Evolutionary conservation across 2,888 invertebrate genomes (phyloP).

Genomic region (Camptogramma bilineatum): DNA sequence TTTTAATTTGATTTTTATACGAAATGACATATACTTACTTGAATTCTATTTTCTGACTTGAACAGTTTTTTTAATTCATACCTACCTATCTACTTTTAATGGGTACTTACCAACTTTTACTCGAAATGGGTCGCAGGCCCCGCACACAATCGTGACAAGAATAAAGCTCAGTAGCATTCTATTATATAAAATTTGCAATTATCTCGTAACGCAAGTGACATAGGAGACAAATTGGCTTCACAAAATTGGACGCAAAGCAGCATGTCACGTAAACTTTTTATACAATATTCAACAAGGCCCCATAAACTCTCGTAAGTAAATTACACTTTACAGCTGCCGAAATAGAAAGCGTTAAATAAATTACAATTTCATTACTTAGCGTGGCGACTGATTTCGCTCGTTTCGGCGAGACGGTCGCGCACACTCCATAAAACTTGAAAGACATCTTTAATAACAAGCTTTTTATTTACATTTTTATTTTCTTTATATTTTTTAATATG

Average conservation of each 20-base stretch:
- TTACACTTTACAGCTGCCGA: conserved; percentile 15
- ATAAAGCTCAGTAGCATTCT: neutral
- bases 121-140: neutral
- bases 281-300: conserved; percentile 9
- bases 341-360: conserved; percentile 31
- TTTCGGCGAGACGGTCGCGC: conserved; percentile 13
- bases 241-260: neutral
- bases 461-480: neutral
- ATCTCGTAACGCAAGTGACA: too few relatives aligned
- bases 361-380: conserved; percentile 36
- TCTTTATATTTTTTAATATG: neutral
- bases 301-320: conserved; percentile 20
- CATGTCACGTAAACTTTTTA: neutral
- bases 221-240: too few relatives aligned
- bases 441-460: neutral
- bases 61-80: neutral
- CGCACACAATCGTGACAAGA: neutral
- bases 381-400: conserved; percentile 29
- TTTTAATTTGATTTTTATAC: neutral
- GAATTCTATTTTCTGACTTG: too few relatives aligned
- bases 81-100: neutral
- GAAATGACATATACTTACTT: neutral
- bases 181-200: too few relatives aligned
- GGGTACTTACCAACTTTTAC: neutral
- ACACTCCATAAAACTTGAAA: conserved; percentile 25